These are phyloP conservation scores for Synergus umbraculus DNA, from an alignment of 2,888 invertebrate genomes.

Conservation along the genomic window DNA sequence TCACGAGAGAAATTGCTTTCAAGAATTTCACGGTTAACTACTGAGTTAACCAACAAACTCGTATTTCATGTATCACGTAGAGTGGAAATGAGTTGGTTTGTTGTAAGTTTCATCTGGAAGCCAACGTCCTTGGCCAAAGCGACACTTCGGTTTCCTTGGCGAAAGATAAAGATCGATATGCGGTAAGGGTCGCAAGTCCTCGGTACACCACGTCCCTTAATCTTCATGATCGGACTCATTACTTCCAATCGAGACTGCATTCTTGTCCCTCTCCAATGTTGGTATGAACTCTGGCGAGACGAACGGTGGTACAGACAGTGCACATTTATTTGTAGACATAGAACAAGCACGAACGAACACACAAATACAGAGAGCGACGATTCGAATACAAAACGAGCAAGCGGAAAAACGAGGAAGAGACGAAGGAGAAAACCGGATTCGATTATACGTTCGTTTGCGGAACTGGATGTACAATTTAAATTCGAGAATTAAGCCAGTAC, in stretches of 20 bases:
- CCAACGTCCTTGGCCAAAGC: not conserved
- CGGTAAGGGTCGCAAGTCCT: slow-evolving; percentile 17
- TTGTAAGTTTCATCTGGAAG: not conserved
- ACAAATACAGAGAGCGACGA: not conserved
- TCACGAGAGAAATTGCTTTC: not conserved
- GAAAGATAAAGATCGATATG: slow-evolving; percentile 27
- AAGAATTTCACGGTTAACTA: not conserved
- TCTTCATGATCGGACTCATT: slow-evolving; percentile 38
- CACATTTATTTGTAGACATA: slow-evolving; percentile 31
- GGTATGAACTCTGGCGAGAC: slow-evolving; percentile 15
- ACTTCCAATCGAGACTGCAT: slow-evolving; percentile 13
- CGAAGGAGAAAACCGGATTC: slow-evolving; percentile 23
- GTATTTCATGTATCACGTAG: not conserved
- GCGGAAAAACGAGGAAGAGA: slow-evolving; percentile 25
- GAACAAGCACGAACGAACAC: not conserved
- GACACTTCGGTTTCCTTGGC: slow-evolving; percentile 5
- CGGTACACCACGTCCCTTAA: slow-evolving; percentile 18
- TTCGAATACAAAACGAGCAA: slow-evolving; percentile 10
- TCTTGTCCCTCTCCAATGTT: not conserved
- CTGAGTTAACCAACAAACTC: not conserved
- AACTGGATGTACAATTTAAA: slow-evolving; percentile 41
- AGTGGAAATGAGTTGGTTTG: not conserved
- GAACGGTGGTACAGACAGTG: not conserved
- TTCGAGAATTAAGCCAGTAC: slow-evolving; percentile 33
- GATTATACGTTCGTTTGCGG: slow-evolving; percentile 39